Evolutionary conservation across 1,140 invertebrate species (phyloP), one percentile per base, ranked within the genome.

Genomic region (Microplitis mediator): DNA sequence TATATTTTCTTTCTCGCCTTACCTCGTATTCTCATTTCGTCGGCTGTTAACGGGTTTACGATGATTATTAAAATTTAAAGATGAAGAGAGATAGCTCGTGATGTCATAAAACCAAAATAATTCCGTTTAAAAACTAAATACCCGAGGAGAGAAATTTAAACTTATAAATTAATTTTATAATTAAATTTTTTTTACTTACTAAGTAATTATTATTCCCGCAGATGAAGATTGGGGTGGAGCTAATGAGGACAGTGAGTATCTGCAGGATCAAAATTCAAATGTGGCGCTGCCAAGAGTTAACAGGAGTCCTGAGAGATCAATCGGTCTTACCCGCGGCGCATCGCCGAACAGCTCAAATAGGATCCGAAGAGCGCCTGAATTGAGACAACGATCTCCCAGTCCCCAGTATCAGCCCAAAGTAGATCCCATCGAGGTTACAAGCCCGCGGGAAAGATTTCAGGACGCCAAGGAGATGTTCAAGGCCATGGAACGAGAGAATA

Each of bases 401-500:
- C 87, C 88, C 4, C 84, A 85, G 50, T 87, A 88, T 77, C 86
- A 88, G 50, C 78, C 84, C 0, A 84, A 87, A 64, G 39, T 82
- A 13, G 83, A 79, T 75, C 80, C 84, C 32, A 79, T 71, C 11
- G 81, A 82, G 51, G 76, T 81, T 58, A 83, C 83, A 23, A 85
- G 82, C 45, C 93, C 93, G 0, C 88, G 92, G 69, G 93, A 95
- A 74, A 89, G 94, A 51, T 95, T 95, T 81, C 92, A 94, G 77
- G 93, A 94, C 77, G 93, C 93, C 52, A 95, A 94, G 82, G 93
- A 95, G 80, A 94, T 94, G 83, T 95, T 95, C 79, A 88, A 92
- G 80, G 90, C 91, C 31, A 89, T 95, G 85, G 93, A 95, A 83
- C 88, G 91, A 74, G 91, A 93, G 74, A 89, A 91, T 52, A 89